Percentiles rank a stretch among this genome's conserved stretches.
Evolutionary conservation across 2,888 invertebrate genomes (phyloP).

Genomic region (Pardosa pseudoannulata): DNA sequence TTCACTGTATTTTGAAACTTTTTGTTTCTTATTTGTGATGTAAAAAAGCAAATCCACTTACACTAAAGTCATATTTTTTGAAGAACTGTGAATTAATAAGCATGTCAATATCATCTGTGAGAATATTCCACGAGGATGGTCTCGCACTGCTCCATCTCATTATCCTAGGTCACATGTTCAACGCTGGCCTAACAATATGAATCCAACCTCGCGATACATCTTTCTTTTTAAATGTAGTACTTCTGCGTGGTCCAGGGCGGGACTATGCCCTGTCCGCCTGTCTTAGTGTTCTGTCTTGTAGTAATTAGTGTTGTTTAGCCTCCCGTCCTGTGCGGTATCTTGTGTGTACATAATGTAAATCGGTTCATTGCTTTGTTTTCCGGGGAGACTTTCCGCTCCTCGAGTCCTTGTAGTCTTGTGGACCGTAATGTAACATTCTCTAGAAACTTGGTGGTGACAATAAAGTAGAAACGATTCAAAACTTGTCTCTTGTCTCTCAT

Average conservation of each 20-base stretch:
- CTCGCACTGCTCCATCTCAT: too few species aligned
- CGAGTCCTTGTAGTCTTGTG: conserved; percentile 68
- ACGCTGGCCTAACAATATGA: neutral
- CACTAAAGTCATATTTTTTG: too few species aligned
- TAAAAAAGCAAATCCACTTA: too few species aligned
- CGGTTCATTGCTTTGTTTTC: conserved; percentile 54
- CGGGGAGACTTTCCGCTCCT: conserved; percentile 11
- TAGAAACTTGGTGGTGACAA: conserved; percentile 72
- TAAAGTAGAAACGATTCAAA: conserved; percentile 68
- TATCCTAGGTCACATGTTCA: neutral
- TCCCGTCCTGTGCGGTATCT: conserved; percentile 40
- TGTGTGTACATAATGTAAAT: conserved; percentile 72
- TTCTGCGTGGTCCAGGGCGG: neutral
- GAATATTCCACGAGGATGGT: too few species aligned
- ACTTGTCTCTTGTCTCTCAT: neutral
- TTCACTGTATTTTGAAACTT: too few species aligned
- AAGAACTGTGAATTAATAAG: too few species aligned
- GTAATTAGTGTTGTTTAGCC: conserved; percentile 40
- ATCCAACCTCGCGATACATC: neutral
- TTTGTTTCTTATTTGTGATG: too few species aligned
- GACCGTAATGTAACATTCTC: conserved; percentile 64
- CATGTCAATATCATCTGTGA: too few species aligned
- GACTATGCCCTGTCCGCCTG: neutral
- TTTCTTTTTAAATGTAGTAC: conserved; percentile 9
- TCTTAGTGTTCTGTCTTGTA: conserved; percentile 61